Base-by-base conservation (phyloP, 2,113 vertebrate genomes). In the Alaudala cheleensis region DNA sequence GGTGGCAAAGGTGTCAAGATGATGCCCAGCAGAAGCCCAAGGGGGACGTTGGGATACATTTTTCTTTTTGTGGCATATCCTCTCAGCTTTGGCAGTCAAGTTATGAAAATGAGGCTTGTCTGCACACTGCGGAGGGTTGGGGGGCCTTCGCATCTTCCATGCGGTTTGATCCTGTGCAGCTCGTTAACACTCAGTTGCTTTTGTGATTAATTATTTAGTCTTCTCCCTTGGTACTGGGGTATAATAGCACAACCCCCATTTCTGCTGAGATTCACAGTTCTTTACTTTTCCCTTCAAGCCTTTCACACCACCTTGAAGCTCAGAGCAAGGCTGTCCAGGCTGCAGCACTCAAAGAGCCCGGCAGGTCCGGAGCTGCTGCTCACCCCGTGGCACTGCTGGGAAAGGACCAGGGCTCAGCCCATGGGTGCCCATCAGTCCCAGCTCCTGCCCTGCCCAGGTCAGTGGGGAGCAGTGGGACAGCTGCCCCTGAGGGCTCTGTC, bases 141-240 rank as follows among this genome's bases (percentile, higher is more conserved):
- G 40, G 34, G 50, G 19, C n/a, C 72, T 86, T 74, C 58, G 87
- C 93, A 97, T 97, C 89, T 97, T 95, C 92, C 95, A 97, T 97
- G 92, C 92, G 0, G 96, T 97, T 97, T 97, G 96, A 97, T 97
- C 95, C 88, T 78, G 61, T 92, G 87, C 16, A 0, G 74, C 92
- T 97, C 92, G 93, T 97, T 97, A 97, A 96, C 96, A 89, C 71
- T 96, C 92, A 10, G 47, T 96, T 97, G 93, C 95, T 97, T 95
- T 95, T 97, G 95, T 96, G 95, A 97, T 97, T 95, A 97, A 97
- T 97, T 97, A 97, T 97, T 97, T 96, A 97, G 84, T 85, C 90
- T 84, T 92, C 53, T 96, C 96, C 92, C 93, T 90, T 4, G 40
- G 61, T 81, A 62, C 77, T 42, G 54, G 94, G 81, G 81, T 93